Conservation (phyloP, 35 echinoderm and acorn worm species). For the Apostichopus californicus region DNA sequence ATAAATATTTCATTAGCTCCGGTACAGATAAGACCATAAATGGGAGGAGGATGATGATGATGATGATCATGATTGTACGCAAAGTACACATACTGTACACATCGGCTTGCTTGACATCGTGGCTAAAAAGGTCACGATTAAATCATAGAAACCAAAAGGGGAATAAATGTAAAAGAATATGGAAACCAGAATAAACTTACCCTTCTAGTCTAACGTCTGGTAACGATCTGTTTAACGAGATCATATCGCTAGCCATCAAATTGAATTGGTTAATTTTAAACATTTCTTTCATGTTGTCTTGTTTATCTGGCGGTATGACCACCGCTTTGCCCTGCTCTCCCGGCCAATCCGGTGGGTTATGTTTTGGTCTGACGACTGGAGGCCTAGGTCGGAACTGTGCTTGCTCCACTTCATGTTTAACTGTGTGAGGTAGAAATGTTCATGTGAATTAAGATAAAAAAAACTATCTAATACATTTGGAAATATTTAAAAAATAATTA, state of each 20-base stretch:
- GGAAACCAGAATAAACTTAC: conserved; percentile 56
- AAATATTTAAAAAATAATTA: no score
- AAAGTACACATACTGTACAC: no score
- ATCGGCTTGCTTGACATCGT: no score
- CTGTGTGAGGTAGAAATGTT: not conserved
- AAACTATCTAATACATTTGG: no score
- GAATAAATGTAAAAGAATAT: no score
- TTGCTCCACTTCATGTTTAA: not conserved
- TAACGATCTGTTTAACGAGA: conserved; percentile 85
- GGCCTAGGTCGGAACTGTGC: conserved; percentile 45
- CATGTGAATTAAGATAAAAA: no score
- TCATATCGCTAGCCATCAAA: conserved; percentile 94
- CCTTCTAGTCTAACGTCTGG: conserved; percentile 96
- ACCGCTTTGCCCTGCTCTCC: conserved; percentile 97
- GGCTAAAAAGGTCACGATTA: no score
- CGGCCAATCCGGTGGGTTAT: conserved; percentile 76
- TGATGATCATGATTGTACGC: no score
- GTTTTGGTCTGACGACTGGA: not conserved
- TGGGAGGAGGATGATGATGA: no score
- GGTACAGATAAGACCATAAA: no score
- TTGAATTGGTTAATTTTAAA: conserved; percentile 95
- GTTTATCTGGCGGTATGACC: conserved; percentile 84
- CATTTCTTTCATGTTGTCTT: conserved; percentile 84
- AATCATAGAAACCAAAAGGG: no score
- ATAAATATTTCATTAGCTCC: no score